Evolutionary conservation across 1,140 invertebrate genomes (phyloP), one percentile per base, ranked within the genome.

Genomic region (Nephila pilipes): DNA sequence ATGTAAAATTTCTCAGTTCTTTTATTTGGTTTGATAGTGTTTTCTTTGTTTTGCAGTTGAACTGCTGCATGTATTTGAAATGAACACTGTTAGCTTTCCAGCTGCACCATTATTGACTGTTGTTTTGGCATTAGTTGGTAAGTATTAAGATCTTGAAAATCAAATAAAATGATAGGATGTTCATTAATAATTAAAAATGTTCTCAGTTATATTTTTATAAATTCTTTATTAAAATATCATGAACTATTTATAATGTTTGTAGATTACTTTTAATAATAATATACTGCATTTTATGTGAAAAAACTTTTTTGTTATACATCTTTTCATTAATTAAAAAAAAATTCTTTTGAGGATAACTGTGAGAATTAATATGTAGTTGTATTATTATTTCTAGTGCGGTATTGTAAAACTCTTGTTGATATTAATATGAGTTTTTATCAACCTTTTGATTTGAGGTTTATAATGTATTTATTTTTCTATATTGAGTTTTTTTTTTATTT

Each of bases 21-120:
- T 10, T 46, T 10, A 46, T 46, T 46, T 46, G 46, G 6, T 46
- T 46, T 46, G 46, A 46, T 46, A 46, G 6, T 46, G 12, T 46
- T n/a, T 89, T 92, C 69, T 29, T 38, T 85, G 29, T 22, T 46
- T 58, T 89, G 2, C 22, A 94, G 93, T 94, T 58, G 91, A 93
- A 83, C 46, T 94, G 14, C 25, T 94, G 6, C 91, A 94, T 90
- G 25, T 90, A 46, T 87, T 93, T 54, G 94, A 94, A 83, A 90
- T 93, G 38, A 93, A 94, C 38, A 79, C 87, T 46, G 20, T 99
- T 20, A 97, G 97, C 8, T 99, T 99, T 95, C 99, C 99, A 25
- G 98, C 98, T 55, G 99, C 99, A 54, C 98, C 99, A 14, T 96
- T 99, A 25, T 96, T 99, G 63, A 99, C 99, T 8, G 99, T 99